Evolutionary conservation across 2,797 vertebrate genomes (phyloP).

Genomic region (Cossypha niveicapilla): DNA sequence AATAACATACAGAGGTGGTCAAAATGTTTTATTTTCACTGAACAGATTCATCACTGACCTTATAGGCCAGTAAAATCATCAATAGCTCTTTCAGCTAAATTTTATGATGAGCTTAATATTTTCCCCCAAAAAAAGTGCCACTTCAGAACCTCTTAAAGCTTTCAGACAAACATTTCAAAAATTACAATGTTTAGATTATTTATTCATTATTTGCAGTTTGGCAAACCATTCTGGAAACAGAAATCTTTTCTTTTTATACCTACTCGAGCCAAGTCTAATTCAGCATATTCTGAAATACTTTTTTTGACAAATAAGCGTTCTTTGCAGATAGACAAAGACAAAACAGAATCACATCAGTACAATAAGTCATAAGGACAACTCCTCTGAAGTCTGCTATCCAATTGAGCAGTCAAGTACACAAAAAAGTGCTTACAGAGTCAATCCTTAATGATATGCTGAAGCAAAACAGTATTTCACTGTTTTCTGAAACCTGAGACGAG

Average conservation of each 20-base stretch:
- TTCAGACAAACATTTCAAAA: neutral
- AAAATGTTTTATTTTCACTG: neutral
- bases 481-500: constrained; percentile 32
- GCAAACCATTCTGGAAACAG: neutral
- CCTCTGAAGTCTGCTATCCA: constrained; percentile 5
- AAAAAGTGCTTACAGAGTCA: constrained; percentile 16
- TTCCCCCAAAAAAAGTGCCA: neutral
- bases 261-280: neutral
- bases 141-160: neutral
- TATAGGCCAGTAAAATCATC: neutral
- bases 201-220: neutral
- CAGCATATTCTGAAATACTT: neutral
- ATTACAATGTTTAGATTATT: neutral
- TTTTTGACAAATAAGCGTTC: neutral
- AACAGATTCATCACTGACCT: neutral
- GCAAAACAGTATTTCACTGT: constrained; percentile 23
- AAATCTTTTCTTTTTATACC: neutral
- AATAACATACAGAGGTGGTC: rapidly evolving
- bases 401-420: constrained; percentile 6
- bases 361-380: constrained; percentile 17
- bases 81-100: neutral
- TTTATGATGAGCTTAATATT: neutral
- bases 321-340: neutral
- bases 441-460: neutral
- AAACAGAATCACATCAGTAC: neutral